A percentile compares a stretch with the other conserved stretches of the same genome.
Conservation (phyloP, 2,888 invertebrate species). For the Apantesis nais region DNA sequence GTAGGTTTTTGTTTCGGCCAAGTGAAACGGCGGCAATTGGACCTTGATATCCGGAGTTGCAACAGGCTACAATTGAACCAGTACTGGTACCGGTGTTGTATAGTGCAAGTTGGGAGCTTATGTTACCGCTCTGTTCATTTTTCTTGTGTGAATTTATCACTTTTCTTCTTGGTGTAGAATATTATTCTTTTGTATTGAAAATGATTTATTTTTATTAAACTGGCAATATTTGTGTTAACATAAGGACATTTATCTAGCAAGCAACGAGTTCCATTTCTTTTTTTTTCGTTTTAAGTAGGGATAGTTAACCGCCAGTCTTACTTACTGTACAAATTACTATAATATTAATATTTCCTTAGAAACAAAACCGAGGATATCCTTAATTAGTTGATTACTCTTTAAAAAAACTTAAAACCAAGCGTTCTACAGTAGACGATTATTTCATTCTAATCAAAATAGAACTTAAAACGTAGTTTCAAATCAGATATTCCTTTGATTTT, state of each 20-base stretch:
- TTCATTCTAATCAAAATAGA: neutral
- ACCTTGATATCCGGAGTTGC: conserved; percentile 83
- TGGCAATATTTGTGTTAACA: too few species aligned
- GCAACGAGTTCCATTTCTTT: too few species aligned
- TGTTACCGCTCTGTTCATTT: neutral
- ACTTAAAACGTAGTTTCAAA: neutral
- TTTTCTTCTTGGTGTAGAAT: too few species aligned
- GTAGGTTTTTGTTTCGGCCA: conserved; percentile 70
- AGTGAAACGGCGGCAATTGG: conserved; percentile 81
- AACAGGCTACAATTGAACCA: conserved; percentile 56
- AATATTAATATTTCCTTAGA: neutral
- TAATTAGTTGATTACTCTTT: too few species aligned
- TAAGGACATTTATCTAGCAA: too few species aligned
- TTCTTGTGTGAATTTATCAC: neutral
- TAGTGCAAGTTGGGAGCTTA: conserved; percentile 51
- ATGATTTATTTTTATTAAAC: too few species aligned
- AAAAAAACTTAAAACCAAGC: neutral
- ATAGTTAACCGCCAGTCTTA: neutral
- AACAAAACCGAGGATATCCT: neutral
- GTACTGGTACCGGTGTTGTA: conserved; percentile 30
- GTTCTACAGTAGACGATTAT: neutral
- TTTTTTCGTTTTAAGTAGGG: too few species aligned
- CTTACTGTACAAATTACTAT: neutral
- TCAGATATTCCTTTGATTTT: neutral
- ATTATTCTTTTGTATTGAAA: neutral